Evolutionary conservation across 37 sponge, comb jelly and placozoan genomes (phyloP).

Genomic region (Agelas oroides): DNA sequence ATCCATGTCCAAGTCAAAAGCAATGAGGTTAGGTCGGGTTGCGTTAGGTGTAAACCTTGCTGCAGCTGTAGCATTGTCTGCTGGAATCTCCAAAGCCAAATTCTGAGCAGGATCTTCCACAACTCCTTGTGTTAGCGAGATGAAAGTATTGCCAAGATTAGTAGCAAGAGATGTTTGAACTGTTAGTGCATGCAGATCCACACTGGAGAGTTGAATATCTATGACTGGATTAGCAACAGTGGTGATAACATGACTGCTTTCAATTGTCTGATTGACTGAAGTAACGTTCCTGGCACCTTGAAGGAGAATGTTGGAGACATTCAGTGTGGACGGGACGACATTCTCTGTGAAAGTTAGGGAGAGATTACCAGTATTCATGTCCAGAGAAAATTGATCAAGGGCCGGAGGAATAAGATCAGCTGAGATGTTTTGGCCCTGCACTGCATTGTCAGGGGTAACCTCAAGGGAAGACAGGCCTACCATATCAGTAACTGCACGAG

Average conservation of each 20-base stretch:
- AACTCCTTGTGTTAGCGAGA: conserved; percentile 46
- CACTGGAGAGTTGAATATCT: conserved; percentile 41
- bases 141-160: conserved; percentile 41
- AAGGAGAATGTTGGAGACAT: conserved; percentile 45
- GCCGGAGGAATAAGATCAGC: conserved; percentile 77
- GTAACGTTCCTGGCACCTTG: conserved; percentile 12
- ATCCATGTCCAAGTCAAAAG: conserved; percentile 79
- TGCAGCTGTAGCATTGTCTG: conserved; percentile 28
- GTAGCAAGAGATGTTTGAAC: conserved; percentile 73
- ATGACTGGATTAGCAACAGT: conserved; percentile 11
- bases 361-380: conserved; percentile 74
- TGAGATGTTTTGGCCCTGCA: conserved; percentile 60
- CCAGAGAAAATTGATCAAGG: conserved; percentile 73
- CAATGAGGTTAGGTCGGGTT: conserved; percentile 51
- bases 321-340: conserved; percentile 63
- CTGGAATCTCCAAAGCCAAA: conserved; percentile 26
- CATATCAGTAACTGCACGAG: conserved; percentile 68
- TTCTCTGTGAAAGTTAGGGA: conserved; percentile 80
- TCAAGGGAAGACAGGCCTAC: conserved; percentile 31
- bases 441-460: conserved; percentile 30
- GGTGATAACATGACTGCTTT: conserved; percentile 9
- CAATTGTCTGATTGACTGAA: conserved; percentile 21
- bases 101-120: conserved; percentile 75
- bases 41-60: conserved; percentile 49
- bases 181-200: conserved; percentile 77